Conservation (phyloP, 2,113 vertebrate species). For the Gavialis gangeticus region DNA sequence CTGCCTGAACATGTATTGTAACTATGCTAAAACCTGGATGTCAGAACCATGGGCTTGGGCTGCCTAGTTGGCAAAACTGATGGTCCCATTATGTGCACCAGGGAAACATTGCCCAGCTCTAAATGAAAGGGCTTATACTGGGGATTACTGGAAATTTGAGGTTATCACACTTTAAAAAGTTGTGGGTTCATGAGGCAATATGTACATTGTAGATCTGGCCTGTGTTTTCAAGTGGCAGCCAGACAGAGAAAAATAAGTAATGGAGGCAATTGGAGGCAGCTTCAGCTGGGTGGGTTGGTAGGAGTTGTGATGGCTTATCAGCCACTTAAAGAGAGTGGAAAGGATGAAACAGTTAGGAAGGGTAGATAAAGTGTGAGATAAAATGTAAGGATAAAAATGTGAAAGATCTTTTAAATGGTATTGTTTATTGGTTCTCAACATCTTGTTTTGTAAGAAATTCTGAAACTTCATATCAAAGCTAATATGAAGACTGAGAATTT, state of each 20-base stretch:
- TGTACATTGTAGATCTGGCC: background rate
- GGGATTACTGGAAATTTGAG: too few relatives aligned
- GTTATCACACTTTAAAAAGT: too few relatives aligned
- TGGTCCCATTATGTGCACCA: too few relatives aligned
- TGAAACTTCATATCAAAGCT: too few relatives aligned
- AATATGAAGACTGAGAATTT: background rate
- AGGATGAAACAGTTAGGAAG: background rate
- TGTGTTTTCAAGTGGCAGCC: background rate
- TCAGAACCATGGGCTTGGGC: too few relatives aligned
- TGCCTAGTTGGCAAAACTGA: too few relatives aligned
- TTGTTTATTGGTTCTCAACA: background rate
- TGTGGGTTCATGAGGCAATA: background rate
- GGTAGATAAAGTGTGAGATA: too few relatives aligned
- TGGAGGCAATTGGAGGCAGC: background rate
- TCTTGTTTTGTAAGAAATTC: background rate
- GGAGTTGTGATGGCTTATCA: background rate
- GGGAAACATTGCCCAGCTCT: too few relatives aligned
- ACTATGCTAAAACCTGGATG: too few relatives aligned
- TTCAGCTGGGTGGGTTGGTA: background rate
- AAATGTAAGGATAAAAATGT: background rate
- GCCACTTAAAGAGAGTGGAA: background rate
- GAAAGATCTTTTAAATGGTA: background rate
- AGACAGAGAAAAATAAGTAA: background rate
- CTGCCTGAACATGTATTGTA: too few relatives aligned
- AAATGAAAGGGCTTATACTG: too few relatives aligned